Conservation (phyloP, 2,113 vertebrate species). For the rabbit (Oryctolagus cuniculus) region DNA sequence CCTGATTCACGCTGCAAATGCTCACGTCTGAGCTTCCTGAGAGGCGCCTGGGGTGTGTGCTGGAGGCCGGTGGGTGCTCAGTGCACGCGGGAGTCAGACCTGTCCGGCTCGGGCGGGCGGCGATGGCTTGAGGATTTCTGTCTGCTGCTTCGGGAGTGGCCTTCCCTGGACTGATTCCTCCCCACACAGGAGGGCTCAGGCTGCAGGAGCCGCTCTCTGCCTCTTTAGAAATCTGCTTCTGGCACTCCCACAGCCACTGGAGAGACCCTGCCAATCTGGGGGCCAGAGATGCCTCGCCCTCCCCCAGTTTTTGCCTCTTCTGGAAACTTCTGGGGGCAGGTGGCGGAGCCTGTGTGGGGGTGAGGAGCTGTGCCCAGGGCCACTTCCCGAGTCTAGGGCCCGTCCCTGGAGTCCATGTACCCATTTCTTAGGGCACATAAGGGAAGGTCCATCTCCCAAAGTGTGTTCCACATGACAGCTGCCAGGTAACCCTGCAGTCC, state of each 20-base stretch:
- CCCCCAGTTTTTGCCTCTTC: background rate
- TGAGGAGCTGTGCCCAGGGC: background rate
- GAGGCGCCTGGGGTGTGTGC: background rate
- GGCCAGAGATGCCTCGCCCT: background rate
- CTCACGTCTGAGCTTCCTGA: background rate
- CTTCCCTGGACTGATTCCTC: background rate
- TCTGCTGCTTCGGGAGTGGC: too few relatives aligned
- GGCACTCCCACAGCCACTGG: background rate
- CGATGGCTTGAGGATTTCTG: accelerated
- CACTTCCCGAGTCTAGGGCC: background rate
- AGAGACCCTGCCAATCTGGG: background rate
- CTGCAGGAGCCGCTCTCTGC: background rate
- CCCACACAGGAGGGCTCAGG: accelerated
- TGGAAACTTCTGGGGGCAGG: background rate
- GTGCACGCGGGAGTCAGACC: background rate
- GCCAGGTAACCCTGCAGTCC: background rate
- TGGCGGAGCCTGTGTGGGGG: too few relatives aligned
- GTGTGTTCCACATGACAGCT: accelerated
- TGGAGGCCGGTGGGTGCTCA: accelerated
- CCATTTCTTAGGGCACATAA: accelerated
- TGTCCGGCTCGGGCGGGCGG: accelerated
- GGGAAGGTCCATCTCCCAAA: background rate
- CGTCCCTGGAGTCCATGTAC: background rate
- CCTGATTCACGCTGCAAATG: background rate
- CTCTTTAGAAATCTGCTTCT: background rate